Base-by-base conservation (phyloP, 1,140 invertebrate genomes). In the Drosophila baimaii region DNA sequence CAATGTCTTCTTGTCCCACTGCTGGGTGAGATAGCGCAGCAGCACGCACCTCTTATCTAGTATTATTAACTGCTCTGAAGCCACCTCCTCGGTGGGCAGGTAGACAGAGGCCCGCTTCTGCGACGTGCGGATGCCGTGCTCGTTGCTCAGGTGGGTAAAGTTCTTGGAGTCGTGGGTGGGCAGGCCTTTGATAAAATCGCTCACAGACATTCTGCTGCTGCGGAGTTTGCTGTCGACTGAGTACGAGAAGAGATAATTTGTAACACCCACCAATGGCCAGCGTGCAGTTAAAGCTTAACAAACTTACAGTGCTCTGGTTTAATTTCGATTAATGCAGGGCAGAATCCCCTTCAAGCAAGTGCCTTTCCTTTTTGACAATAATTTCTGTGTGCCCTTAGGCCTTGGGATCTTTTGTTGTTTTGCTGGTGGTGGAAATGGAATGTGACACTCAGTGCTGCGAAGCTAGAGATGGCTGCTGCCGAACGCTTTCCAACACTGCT, bases 31-130 rank as follows among this genome's bases (percentile, higher is more conserved):
- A 92, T 98, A 99, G 93, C 97, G 95, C 82, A 99, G 92, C 58
- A 99, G 93, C 77, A 99, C 98, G 90, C 97, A 98, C 47, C 97
- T 97, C 93, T 98, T 98, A 92, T 98, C 97, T 91, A 97, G 98
- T 25, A 98, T 97, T 92, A 98, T 98, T 83, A 98, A 96, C 97
- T 98, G 97, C 93, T 98, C 96, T 39, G 96, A 96, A 75, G 97
- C 96, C 91, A 96, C 95, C 89, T 98, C 97, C 92, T 96, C 97
- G 21, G 97, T 98, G 37, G 96, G 96, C 57, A 98, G 94, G 93
- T 98, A 98, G 41, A 98, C 96, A 17, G 97, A 96, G 49, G 97
- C 97, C 81, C 96, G 95, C 93, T 97, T 97, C 9, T 96, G 95
- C 91, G 95, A 96, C 33, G 95, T 96, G 92, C 96, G 95, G 79